Base-by-base conservation (phyloP, 2,797 vertebrate genomes). In the Gymnothorax reevesii region DNA sequence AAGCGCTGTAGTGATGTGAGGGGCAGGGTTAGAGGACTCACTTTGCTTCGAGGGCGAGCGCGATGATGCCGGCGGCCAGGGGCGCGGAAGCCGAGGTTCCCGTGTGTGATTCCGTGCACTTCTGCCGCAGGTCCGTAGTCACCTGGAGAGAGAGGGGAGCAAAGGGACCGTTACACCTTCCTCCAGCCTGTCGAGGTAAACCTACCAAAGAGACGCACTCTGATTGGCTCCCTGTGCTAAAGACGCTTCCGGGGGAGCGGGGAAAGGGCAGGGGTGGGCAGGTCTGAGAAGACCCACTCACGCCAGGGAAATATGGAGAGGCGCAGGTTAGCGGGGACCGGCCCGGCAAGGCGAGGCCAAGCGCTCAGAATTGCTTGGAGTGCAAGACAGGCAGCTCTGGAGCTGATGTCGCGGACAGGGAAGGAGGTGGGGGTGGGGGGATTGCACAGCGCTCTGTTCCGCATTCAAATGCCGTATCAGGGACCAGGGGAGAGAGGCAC, bases 41-140 rank as follows among this genome's bases (percentile, higher is more conserved):
- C 95, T 95, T 95, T 90, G 95, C 94, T 88, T 99, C 98, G 89
- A 99, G 96, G 77, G 98, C 96, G 0, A 99, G 97, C 71, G 99
- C 99, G 0, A 99, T 99, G 94, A 99, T 99, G 90, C 98, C 99
- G 0, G 99, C 99, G 0, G 99, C 99, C 92, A 99, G 92, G 0
- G 98, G 99, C 0, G 99, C 99, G 0, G 99, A 99, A 84, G 99
- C 99, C 0, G 99, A 99, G 0, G 99, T 99, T 73, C 99, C 99
- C 0, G 98, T 99, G 96, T 99, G 99, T 0, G 98, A 96, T 84
- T 99, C 98, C 0, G 99, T 99, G 93, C 99, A 99, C 87, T 99
- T 99, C 92, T 98, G 97, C 85, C 98, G 96, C 87, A 99, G 95
- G 93, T 99, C 99, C 22, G 99, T 99, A 0, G 99, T 99, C 90